These are phyloP conservation scores for Lasioglossum vierecki DNA, from an alignment of 2,888 invertebrate genomes.

Conservation along the genomic window DNA sequence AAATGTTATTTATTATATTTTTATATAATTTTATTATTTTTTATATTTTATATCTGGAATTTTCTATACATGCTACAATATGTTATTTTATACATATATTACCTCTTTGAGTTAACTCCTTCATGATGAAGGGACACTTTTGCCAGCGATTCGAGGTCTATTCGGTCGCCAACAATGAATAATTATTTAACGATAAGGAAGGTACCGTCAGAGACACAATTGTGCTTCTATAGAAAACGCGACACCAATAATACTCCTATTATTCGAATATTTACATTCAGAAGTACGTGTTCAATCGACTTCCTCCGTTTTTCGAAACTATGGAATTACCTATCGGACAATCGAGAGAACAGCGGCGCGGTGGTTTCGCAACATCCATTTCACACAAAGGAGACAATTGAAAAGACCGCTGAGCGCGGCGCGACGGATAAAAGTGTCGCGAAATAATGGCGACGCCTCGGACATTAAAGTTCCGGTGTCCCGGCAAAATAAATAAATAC, in stretches of 20 bases:
- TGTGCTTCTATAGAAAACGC: background rate
- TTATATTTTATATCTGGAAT: too few species aligned
- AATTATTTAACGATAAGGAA: background rate
- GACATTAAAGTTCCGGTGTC: conserved; percentile 7
- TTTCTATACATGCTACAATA: too few species aligned
- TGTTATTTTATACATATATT: background rate
- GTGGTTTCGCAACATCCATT: background rate
- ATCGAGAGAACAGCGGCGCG: background rate
- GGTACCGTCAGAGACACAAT: background rate
- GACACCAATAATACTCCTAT: background rate
- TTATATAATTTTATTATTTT: too few species aligned
- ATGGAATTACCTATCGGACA: background rate
- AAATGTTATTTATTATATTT: too few species aligned
- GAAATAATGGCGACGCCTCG: background rate
- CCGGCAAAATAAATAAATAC: background rate
- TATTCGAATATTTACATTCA: background rate
- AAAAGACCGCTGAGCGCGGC: background rate
- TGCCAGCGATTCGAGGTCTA: background rate
- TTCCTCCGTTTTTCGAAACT: background rate
- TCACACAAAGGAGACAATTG: background rate
- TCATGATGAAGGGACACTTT: background rate
- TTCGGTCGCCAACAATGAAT: background rate
- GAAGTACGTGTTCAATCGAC: background rate
- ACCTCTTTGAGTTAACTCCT: too few species aligned
- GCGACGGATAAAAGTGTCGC: conserved; percentile 9